These are phyloP conservation scores for Xestia c-nigrum DNA, from an alignment of 2,888 invertebrate species.

Conservation along the genomic window DNA sequence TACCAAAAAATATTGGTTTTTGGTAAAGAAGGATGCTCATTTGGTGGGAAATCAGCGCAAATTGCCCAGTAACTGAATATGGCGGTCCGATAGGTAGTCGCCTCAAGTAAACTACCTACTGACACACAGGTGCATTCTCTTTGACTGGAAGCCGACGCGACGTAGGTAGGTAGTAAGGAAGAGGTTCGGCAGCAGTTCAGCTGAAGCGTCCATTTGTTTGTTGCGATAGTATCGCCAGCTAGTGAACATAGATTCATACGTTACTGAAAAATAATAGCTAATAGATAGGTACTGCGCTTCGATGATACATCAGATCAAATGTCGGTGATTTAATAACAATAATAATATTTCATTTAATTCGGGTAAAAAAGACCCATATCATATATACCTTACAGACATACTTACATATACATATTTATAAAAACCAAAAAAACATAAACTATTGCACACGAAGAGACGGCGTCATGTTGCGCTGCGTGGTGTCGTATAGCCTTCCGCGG, in stretches of 20 bases:
- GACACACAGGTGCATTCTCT: neutral
- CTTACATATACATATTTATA: too few relatives aligned
- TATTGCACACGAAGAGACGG: too few relatives aligned
- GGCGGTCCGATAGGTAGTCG: neutral
- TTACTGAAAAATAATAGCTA: neutral
- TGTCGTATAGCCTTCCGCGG: too few relatives aligned
- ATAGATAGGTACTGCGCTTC: neutral
- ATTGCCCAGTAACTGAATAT: neutral
- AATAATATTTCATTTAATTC: too few relatives aligned
- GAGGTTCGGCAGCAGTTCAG: neutral
- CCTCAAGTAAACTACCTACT: neutral
- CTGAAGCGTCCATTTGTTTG: neutral
- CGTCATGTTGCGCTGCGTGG: too few relatives aligned
- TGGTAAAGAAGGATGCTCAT: neutral
- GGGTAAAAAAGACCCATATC: too few relatives aligned
- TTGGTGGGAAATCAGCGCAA: neutral
- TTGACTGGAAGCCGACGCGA: neutral
- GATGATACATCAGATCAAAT: constrained; percentile 6
- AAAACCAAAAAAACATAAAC: too few relatives aligned
- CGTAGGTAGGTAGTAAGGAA: neutral
- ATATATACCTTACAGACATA: too few relatives aligned
- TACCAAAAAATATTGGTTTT: too few relatives aligned
- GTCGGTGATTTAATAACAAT: too few relatives aligned
- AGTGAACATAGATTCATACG: neutral
- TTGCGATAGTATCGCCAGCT: neutral